Evolutionary conservation across 2,113 vertebrate genomes (phyloP), one percentile per base, ranked within the genome.

Genomic region (Vanacampus margaritifer): DNA sequence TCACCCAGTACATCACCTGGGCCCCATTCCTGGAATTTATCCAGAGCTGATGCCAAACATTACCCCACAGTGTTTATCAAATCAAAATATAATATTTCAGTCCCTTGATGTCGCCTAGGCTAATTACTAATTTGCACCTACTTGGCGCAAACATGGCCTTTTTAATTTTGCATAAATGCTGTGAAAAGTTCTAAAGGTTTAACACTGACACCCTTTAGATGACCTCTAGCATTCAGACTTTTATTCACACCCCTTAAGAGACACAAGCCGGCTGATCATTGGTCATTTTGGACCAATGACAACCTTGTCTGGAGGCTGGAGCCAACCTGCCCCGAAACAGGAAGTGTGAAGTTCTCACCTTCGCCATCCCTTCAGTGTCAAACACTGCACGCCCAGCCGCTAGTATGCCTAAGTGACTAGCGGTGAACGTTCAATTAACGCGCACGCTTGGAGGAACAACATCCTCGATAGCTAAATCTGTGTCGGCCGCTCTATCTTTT

Each of bases 231-330:
- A 64, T 51, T 64, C 64, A 66, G 21, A 6, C 32, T 82, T 57
- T 64, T 3, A 58, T 72, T 85, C 46, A 39, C 60, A 66, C 43
- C 53, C 64, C 68, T 28, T n/a, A 32, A 48, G 37, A 45, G 57
- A 72, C 41, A 45, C 46, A 0, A 54, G 57, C 60, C 63, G 60
- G 50, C 58, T 12, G 26, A 57, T 71, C 53, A 62, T n/a, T 64
- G 83, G 64, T 70, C 79, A 79, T 82, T 79, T 76, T 68, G 37
- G 67, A 80, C 41, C 65, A 79, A 83, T 68, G 70, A 82, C 81
- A 66, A 36, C 60, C 65, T 79, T 10, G 62, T 53, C 57, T 66
- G 63, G 45, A 57, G 62, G 50, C 57, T 66, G 63, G 45, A 57
- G 68, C 72, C 56, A 50, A 35, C 39, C 65, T 56, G 28, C 28